These are phyloP conservation scores for Mastigias papua DNA, from an alignment of 30 jellyfish, hydroid and myxozoan genomes.

Conservation along the genomic window DNA sequence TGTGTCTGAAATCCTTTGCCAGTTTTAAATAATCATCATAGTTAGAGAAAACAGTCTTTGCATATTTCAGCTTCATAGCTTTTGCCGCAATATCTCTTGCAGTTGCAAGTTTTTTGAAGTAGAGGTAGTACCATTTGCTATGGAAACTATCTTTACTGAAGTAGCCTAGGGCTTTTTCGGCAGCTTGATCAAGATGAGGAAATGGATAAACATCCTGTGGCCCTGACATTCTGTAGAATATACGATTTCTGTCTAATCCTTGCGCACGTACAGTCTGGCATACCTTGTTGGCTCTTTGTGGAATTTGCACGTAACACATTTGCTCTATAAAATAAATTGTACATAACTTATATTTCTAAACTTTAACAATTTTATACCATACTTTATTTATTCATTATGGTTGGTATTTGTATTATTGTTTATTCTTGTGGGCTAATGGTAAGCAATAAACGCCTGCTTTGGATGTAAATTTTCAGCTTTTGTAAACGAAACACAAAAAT, in stretches of 20 bases:
- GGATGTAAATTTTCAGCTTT: no score
- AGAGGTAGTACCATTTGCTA: conserved; percentile 79
- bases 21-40: conserved; percentile 65
- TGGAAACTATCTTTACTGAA: conserved; percentile 67
- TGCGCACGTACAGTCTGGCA: conserved; percentile 12
- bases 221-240: conserved; percentile 34
- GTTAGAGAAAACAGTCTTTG: not conserved
- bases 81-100: conserved; percentile 12
- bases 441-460: no score
- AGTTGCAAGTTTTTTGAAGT: conserved; percentile 24
- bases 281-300: conserved; percentile 10
- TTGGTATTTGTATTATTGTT: no score
- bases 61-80: not conserved
- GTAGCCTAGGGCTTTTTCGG: conserved; percentile 2
- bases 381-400: no score
- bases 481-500: no score
- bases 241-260: not conserved
- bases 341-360: no score
- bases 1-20: conserved; percentile 25
- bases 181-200: conserved; percentile 79
- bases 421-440: no score
- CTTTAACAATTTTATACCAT: no score
- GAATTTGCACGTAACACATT: conserved; percentile 22
- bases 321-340: no score
- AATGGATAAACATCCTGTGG: conserved; percentile 35